A percentile compares a stretch with the other conserved stretches of the same genome.
phyloP scores from a whole-genome alignment of 2,113 vertebrate genomes.

The Siphamia tubifer region DNA sequence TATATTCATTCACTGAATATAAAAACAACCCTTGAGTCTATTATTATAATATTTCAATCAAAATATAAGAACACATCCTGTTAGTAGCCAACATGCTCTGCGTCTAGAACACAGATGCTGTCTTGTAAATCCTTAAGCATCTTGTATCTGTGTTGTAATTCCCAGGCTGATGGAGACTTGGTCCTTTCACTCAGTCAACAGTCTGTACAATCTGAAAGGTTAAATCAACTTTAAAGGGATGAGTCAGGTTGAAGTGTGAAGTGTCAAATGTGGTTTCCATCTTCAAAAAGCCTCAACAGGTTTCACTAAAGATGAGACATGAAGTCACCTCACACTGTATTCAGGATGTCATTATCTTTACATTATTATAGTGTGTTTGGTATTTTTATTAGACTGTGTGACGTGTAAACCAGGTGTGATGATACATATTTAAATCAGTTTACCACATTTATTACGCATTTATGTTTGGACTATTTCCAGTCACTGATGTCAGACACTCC shows the following conservation, averaged over 20 bases:
- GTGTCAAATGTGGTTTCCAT: not conserved
- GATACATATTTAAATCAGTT: not conserved
- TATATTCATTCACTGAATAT: too few species aligned
- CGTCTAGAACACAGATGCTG: too few species aligned
- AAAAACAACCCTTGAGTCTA: too few species aligned
- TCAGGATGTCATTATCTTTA: not conserved
- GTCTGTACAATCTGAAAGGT: not conserved
- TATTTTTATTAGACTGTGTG: not conserved
- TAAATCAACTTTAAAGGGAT: not conserved
- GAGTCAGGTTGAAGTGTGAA: not conserved
- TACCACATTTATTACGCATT: not conserved
- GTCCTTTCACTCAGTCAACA: not conserved
- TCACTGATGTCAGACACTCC: slow-evolving; percentile 39
- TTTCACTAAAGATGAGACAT: too few species aligned
- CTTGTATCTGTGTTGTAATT: not conserved
- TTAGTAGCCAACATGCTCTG: too few species aligned
- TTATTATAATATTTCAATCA: too few species aligned
- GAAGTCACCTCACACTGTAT: too few species aligned
- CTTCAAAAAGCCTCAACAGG: not conserved
- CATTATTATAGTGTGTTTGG: not conserved
- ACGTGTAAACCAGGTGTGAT: not conserved
- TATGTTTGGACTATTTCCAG: slow-evolving; percentile 40
- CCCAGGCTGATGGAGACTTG: not conserved
- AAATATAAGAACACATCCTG: too few species aligned
- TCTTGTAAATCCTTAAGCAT: not conserved